A percentile compares a stretch with the other conserved stretches of the same genome.
phyloP scores from a whole-genome alignment of 2,797 vertebrate species.

The Centroberyx gerrardi region DNA sequence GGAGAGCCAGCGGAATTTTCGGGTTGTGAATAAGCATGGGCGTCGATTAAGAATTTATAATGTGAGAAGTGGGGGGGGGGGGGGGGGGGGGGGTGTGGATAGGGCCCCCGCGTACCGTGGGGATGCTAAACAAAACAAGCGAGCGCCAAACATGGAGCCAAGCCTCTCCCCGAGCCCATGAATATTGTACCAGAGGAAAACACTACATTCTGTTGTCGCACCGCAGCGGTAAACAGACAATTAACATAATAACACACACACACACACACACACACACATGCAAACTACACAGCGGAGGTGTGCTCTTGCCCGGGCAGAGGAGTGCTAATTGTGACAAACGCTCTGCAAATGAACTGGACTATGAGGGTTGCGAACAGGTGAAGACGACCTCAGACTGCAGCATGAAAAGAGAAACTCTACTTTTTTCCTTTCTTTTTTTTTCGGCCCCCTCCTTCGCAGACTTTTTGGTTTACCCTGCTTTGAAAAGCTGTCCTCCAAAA shows the following conservation, averaged over 20 bases:
- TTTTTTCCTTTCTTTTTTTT: conserved; percentile 15
- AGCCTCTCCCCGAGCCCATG: conserved; percentile 59
- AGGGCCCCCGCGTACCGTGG: conserved; percentile 46
- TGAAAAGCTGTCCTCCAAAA: conserved; percentile 73
- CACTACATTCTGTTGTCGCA: conserved; percentile 64
- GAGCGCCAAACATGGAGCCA: conserved; percentile 62
- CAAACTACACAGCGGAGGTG: not conserved
- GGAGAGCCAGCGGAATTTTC: conserved; percentile 41
- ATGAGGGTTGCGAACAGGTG: conserved; percentile 22
- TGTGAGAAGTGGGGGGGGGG: conserved; percentile 42
- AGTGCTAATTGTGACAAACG: conserved; percentile 8
- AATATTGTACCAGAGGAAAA: conserved; percentile 77
- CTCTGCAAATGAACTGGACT: not conserved
- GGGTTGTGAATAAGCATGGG: conserved; percentile 40
- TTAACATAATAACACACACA: conserved; percentile 63
- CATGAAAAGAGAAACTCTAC: not conserved
- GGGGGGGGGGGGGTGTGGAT: conserved; percentile 37
- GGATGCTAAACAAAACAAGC: conserved; percentile 73
- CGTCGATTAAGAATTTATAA: conserved; percentile 75
- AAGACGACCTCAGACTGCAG: conserved; percentile 12
- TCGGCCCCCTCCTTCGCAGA: conserved; percentile 45
- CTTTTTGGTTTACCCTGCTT: conserved; percentile 63
- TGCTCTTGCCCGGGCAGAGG: conserved; percentile 1
- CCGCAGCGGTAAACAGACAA: conserved; percentile 64
- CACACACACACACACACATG: not conserved